These are phyloP conservation scores for Syrista parreyssii DNA, from an alignment of 2,888 invertebrate species.

Conservation along the genomic window DNA sequence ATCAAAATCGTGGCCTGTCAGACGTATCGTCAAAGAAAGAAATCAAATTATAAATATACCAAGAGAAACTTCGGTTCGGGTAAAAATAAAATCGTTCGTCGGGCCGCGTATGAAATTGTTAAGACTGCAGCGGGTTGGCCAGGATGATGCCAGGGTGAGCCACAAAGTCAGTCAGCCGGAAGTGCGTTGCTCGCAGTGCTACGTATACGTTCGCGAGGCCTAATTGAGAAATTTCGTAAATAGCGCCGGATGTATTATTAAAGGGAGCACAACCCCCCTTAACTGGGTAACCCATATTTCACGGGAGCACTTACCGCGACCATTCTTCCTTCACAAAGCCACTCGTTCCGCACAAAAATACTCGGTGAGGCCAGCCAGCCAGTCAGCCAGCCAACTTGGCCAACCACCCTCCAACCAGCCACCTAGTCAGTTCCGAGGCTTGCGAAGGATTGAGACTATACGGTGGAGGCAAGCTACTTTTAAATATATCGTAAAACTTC, in stretches of 20 bases:
- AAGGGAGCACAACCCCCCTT: constrained; percentile 51
- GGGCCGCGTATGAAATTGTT: not conserved
- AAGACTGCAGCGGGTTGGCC: not conserved
- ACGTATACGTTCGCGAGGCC: not conserved
- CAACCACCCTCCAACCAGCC: not conserved
- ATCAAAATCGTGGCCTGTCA: not conserved
- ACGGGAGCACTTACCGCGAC: constrained; percentile 57
- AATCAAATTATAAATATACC: not conserved
- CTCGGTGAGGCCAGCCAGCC: constrained; percentile 37
- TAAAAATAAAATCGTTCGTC: not conserved
- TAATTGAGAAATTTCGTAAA: constrained; percentile 16
- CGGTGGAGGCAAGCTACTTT: constrained; percentile 28
- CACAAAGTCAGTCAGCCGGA: not conserved
- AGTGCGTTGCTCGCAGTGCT: not conserved
- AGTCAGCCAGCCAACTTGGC: not conserved
- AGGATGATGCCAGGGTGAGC: not conserved
- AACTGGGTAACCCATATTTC: constrained; percentile 65
- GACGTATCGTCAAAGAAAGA: not conserved
- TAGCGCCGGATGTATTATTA: constrained; percentile 54
- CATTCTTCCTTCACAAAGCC: constrained; percentile 61
- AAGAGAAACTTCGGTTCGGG: not conserved
- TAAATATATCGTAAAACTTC: constrained; percentile 44
- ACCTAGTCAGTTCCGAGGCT: not conserved
- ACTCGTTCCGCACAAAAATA: constrained; percentile 56
- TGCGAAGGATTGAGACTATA: constrained; percentile 7